Base-by-base conservation (phyloP, 2,797 vertebrate species). In the Euthynnus affinis region DNA sequence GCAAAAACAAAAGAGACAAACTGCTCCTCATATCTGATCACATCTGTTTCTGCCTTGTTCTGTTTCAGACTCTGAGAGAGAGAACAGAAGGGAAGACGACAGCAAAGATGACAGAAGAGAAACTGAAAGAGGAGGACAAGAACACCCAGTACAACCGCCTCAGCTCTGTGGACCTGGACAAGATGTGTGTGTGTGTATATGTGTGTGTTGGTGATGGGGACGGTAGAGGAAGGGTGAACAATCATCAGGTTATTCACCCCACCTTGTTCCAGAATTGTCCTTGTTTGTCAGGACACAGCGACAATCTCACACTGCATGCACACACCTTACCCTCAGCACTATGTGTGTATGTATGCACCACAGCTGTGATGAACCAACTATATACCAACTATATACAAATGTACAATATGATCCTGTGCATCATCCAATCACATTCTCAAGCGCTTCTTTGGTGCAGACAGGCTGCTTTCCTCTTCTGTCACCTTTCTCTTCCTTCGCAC, bases 111-210 rank as follows among this genome's bases (percentile, higher is more conserved):
- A 64, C 25, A 3, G 55, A 69, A 0, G 37, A 25, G 6, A 58
- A 81, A 0, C 12, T 9, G 25, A 37, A 79, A 9, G 71, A 84
- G 3, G 76, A 87, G 10, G 89, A 91, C 0, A 72, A 86, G 37
- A 29, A 55, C 27, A 49, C 9, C 77, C 86, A n/a, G 3, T 81
- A 70, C 78, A 93, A 61, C 81, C 85, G 55, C 61, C 94, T 91
- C 88, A 93, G 89, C 81, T 9, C 89, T 29, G 91, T 94, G 76
- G 92, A 95, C 83, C 72, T 93, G 37, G 90, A 93, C 46, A 94
- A 91, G 84, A 93, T 92, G 29, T 5, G 84, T 81, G 51, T 70
- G 42, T 78, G 57, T 65, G 72, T 76, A 53, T 69, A 59, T 60
- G 18, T 71, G 52, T 52, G 46, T 40, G 10, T 58, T n/a, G n/a